Conservation (phyloP, 92 coral and sea anemone genomes). For the Phenganax subtilis region DNA sequence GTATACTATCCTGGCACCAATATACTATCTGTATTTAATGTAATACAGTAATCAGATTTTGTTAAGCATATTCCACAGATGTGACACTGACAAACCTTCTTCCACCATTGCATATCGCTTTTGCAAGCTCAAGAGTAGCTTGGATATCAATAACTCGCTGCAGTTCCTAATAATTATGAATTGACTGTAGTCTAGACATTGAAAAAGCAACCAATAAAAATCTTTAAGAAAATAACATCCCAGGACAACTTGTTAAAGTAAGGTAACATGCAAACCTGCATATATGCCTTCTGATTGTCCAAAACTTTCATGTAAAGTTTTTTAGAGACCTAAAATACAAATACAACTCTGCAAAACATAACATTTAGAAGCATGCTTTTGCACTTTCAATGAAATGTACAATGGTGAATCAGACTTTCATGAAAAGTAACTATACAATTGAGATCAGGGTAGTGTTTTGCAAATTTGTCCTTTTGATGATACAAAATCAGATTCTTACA, state of each 20-base stretch:
- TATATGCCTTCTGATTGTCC: slow-evolving; percentile 91
- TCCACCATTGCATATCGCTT: slow-evolving; percentile 89
- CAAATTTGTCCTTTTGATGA: not conserved
- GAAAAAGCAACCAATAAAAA: not conserved
- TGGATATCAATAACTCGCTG: slow-evolving; percentile 96
- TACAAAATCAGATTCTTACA: slow-evolving; percentile 44
- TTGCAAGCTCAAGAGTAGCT: slow-evolving; percentile 76
- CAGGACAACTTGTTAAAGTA: not conserved
- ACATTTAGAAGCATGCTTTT: not conserved
- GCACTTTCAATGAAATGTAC: not conserved
- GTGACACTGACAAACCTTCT: slow-evolving; percentile 54
- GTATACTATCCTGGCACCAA: not conserved
- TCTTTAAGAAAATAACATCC: not conserved
- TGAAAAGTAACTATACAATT: not conserved
- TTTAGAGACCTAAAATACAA: slow-evolving; percentile 68
- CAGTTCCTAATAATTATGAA: slow-evolving; percentile 57
- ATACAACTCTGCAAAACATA: not conserved
- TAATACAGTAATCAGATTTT: too few species aligned
- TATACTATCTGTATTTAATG: too few species aligned
- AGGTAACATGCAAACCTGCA: slow-evolving; percentile 57
- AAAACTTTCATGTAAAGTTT: slow-evolving; percentile 85
- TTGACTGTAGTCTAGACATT: too few species aligned
- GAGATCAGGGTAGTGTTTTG: not conserved
- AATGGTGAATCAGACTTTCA: not conserved
- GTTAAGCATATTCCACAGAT: too few species aligned